Conservation (phyloP, 2,888 invertebrate genomes). For the Ectropis crepuscularia region DNA sequence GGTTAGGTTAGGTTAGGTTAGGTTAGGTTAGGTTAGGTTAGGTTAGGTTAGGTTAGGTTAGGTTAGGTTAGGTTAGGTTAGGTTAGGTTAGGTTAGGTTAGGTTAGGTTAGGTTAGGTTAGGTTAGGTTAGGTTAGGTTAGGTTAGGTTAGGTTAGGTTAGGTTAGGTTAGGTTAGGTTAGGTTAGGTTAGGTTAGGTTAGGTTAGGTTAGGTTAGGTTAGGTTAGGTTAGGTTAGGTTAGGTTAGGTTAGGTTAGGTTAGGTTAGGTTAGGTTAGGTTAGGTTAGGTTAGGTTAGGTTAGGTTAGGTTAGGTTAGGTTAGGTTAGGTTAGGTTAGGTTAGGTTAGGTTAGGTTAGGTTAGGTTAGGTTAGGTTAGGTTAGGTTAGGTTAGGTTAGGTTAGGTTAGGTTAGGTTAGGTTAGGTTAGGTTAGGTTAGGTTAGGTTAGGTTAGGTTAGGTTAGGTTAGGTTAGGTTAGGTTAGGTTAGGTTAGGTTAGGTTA, state of each 20-base stretch:
- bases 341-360: constrained; percentile 30
- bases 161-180: constrained; percentile 21
- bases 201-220: constrained; percentile 20
- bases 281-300: constrained; percentile 28
- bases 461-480: constrained; percentile 33
- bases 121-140: constrained; percentile 30
- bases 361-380: constrained; percentile 30
- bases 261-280: constrained; percentile 30
- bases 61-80: constrained; percentile 35
- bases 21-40: constrained; percentile 15
- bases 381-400: constrained; percentile 31
- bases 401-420: constrained; percentile 33
- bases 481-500: constrained; percentile 27
- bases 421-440: constrained; percentile 33
- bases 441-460: constrained; percentile 38
- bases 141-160: constrained; percentile 26
- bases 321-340: constrained; percentile 27
- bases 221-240: constrained; percentile 28
- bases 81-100: constrained; percentile 33
- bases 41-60: constrained; percentile 29
- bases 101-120: constrained; percentile 31
- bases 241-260: constrained; percentile 27
- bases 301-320: constrained; percentile 26
- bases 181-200: constrained; percentile 17
- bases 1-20: constrained; percentile 1